Conservation (phyloP, 2,888 invertebrate genomes). For the Baccha elongata region DNA sequence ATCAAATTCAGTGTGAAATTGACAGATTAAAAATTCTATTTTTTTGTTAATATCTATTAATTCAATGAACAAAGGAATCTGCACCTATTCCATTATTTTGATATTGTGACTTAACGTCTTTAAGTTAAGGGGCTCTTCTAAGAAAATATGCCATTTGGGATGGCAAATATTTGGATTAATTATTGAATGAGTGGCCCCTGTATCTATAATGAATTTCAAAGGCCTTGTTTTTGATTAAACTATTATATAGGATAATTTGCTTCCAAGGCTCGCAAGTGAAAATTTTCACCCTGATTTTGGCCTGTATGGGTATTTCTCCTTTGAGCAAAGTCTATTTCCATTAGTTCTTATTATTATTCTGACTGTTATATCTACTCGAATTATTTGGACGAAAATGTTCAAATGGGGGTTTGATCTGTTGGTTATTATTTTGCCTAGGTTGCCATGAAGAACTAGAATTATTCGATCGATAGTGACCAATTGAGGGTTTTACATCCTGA, state of each 20-base stretch:
- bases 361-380: too few relatives aligned
- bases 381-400: too few relatives aligned
- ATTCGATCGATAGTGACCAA: too few relatives aligned
- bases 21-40: neutral
- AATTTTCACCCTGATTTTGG: neutral
- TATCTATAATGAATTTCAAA: conserved; percentile 5
- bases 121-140: neutral
- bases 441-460: too few relatives aligned
- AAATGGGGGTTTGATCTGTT: too few relatives aligned
- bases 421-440: too few relatives aligned
- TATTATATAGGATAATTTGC: conserved; percentile 10
- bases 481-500: too few relatives aligned
- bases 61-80: too few relatives aligned
- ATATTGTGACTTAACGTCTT: neutral
- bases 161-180: conserved; percentile 3
- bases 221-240: conserved; percentile 11
- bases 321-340: too few relatives aligned
- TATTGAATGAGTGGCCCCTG: conserved; percentile 12
- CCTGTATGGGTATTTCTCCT: neutral
- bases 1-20: conserved; percentile 14
- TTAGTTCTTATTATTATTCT: too few relatives aligned
- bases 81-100: too few relatives aligned
- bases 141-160: neutral
- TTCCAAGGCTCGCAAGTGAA: neutral
- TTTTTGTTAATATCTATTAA: neutral